A percentile compares a stretch with the other conserved stretches of the same genome.
Conservation (phyloP, 2,113 vertebrate species). For the Bubalus kerabau region DNA sequence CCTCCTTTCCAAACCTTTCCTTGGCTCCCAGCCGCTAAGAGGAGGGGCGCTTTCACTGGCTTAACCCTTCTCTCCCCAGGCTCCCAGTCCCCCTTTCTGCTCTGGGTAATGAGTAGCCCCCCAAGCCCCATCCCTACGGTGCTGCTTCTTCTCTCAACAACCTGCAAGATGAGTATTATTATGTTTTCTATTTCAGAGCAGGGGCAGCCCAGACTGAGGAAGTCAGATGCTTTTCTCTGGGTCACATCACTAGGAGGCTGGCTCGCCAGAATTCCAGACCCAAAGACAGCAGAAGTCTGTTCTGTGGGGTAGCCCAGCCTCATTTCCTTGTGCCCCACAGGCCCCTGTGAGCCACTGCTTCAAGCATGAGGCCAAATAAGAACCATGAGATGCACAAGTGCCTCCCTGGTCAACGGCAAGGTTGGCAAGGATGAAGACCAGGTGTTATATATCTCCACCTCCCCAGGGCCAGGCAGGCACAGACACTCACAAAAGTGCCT, state of each 20-base stretch:
- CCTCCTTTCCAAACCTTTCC: not conserved
- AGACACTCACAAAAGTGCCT: not conserved
- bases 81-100: not conserved
- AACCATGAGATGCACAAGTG: accelerated
- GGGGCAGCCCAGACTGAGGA: not conserved
- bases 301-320: not conserved
- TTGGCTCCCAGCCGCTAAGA: not conserved
- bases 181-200: not conserved
- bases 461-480: not conserved
- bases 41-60: not conserved
- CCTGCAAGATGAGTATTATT: not conserved
- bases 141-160: not conserved
- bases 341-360: not conserved
- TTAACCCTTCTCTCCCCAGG: not conserved
- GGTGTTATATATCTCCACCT: not conserved
- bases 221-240: no score
- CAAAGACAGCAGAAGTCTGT: not conserved
- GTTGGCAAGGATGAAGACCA: not conserved
- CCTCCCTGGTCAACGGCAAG: accelerated
- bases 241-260: not conserved
- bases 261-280: not conserved
- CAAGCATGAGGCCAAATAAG: accelerated
- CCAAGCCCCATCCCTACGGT: no score
- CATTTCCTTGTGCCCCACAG: no score
- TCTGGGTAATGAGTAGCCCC: not conserved